A percentile compares a stretch with the other conserved stretches of the same genome.
These are phyloP conservation scores for Tribolium castaneum DNA, from an alignment of 1,140 invertebrate species.

Conservation along the genomic window DNA sequence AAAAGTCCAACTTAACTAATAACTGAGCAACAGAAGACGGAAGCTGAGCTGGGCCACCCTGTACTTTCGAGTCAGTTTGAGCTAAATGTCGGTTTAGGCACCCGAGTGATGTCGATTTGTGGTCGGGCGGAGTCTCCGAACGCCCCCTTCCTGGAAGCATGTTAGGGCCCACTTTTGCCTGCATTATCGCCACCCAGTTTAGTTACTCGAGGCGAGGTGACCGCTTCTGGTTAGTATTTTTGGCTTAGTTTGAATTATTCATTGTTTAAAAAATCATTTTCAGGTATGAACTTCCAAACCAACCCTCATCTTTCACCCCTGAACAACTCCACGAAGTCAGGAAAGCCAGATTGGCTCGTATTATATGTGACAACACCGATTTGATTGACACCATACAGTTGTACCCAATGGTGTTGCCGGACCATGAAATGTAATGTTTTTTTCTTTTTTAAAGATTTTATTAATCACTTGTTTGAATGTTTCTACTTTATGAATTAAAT, in stretches of 20 bases:
- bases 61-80: background rate
- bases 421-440: constrained; percentile 87
- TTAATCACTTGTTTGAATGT: too few relatives aligned
- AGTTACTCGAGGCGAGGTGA: constrained; percentile 91
- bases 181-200: constrained; percentile 97
- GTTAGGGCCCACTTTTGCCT: constrained; percentile 95
- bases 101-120: constrained; percentile 89
- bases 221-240: constrained; percentile 82
- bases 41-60: too few relatives aligned
- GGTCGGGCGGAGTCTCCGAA: constrained; percentile 94
- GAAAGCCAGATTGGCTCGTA: constrained; percentile 84
- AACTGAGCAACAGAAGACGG: too few relatives aligned
- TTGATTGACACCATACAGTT: constrained; percentile 92
- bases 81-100: constrained; percentile 67
- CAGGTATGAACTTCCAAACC: constrained; percentile 89
- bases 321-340: constrained; percentile 92
- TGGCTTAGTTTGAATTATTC: too few relatives aligned
- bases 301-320: constrained; percentile 90
- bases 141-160: constrained; percentile 86
- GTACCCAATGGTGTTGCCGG: constrained; percentile 92
- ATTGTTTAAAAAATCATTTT: background rate
- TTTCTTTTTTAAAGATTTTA: background rate
- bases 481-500: too few relatives aligned
- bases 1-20: too few relatives aligned
- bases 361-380: constrained; percentile 97